These are phyloP conservation scores for Sander lucioperca DNA, from an alignment of 2,113 vertebrate species.

Conservation along the genomic window DNA sequence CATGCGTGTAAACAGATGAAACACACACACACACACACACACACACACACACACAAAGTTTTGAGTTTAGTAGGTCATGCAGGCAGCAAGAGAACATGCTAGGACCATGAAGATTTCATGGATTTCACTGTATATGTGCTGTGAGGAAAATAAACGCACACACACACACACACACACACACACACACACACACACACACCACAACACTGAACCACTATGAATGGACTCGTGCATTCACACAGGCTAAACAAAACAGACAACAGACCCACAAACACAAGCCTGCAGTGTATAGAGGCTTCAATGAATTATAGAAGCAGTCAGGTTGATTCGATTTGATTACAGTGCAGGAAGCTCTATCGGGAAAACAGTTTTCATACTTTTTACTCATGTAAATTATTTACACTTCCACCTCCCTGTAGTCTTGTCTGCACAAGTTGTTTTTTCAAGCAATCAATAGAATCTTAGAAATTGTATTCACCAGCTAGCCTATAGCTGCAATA, in stretches of 20 bases:
- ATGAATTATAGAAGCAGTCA: constrained; percentile 46
- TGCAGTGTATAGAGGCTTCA: background rate
- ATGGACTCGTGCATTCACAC: background rate
- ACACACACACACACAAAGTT: constrained; percentile 29
- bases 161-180: constrained; percentile 20
- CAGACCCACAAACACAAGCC: background rate
- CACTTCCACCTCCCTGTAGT: background rate
- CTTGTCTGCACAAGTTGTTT: constrained; percentile 9
- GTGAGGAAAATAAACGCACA: constrained; percentile 24
- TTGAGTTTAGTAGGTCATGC: constrained; percentile 51
- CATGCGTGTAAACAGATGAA: constrained; percentile 35
- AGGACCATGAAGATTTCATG: constrained; percentile 60
- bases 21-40: constrained; percentile 18
- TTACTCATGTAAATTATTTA: constrained; percentile 37
- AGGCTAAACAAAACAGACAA: constrained; percentile 12
- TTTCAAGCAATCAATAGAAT: constrained; percentile 13
- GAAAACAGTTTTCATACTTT: constrained; percentile 32
- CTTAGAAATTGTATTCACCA: background rate
- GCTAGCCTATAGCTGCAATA: constrained; percentile 2
- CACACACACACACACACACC: constrained; percentile 28
- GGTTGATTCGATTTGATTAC: constrained; percentile 25
- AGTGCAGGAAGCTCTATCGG: background rate
- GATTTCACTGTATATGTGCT: background rate
- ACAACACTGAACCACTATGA: background rate
- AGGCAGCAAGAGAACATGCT: constrained; percentile 28